Conservation (phyloP, 2,888 invertebrate species). For the Callyntrura guangdongensis region DNA sequence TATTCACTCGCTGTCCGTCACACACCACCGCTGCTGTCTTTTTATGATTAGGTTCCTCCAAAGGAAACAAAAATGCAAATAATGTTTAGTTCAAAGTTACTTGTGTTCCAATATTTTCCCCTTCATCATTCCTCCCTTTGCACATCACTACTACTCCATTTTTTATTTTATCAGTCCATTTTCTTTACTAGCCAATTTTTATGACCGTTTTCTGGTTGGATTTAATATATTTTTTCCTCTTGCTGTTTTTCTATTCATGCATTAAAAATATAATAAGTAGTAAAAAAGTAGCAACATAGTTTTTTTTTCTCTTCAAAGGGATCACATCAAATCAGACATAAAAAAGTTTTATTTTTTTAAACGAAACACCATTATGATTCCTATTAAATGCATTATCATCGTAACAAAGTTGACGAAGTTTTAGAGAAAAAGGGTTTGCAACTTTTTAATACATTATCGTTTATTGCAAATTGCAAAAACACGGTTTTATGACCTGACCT, state of each 20-base stretch:
- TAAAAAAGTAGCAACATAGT: not conserved
- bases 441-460: not conserved
- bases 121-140: not conserved
- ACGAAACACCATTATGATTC: not conserved
- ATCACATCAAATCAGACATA: constrained; percentile 6
- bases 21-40: not conserved
- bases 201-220: constrained; percentile 62
- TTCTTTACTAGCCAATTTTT: constrained; percentile 64
- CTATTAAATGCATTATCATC: constrained; percentile 30
- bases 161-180: constrained; percentile 73
- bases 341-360: constrained; percentile 2
- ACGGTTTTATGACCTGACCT: constrained; percentile 27
- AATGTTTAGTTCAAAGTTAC: not conserved
- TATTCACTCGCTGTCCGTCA: not conserved
- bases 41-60: not conserved
- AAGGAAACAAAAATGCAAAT: constrained; percentile 58
- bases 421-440: not conserved
- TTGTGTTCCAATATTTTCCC: too few relatives aligned
- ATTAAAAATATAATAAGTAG: constrained; percentile 35
- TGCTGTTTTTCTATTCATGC: too few relatives aligned
- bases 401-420: not conserved
- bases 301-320: not conserved
- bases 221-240: constrained; percentile 21
- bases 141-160: too few relatives aligned
- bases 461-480: constrained; percentile 34